phyloP scores from a whole-genome alignment of 2,888 invertebrate species.

The Drosophila pseudotalamancana region DNA sequence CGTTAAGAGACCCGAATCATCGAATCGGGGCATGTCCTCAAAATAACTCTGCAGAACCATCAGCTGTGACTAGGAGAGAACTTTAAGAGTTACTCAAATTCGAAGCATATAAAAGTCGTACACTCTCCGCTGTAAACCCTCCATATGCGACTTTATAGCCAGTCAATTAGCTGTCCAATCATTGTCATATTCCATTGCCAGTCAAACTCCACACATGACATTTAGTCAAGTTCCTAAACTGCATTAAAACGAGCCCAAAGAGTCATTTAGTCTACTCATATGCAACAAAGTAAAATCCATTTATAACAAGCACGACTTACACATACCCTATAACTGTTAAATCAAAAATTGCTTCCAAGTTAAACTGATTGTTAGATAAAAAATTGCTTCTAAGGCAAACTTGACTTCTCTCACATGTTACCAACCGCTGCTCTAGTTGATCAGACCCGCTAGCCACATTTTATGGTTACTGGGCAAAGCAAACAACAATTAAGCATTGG shows the following conservation, averaged over 20 bases:
- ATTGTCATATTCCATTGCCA: slow-evolving; percentile 9
- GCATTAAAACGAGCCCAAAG: not conserved
- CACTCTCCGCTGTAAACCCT: slow-evolving; percentile 8
- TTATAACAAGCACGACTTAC: not conserved
- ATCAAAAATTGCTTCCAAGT: too few relatives aligned
- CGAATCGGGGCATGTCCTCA: slow-evolving; percentile 1
- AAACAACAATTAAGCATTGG: slow-evolving; percentile 72
- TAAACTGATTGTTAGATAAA: too few relatives aligned
- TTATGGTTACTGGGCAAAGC: slow-evolving; percentile 22
- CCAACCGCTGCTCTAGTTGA: not conserved
- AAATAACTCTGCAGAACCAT: not conserved
- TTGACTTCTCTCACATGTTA: not conserved
- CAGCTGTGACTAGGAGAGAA: too few relatives aligned
- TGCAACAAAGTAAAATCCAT: not conserved
- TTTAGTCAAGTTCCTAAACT: slow-evolving; percentile 8
- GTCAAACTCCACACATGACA: slow-evolving; percentile 27
- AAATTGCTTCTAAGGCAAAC: too few relatives aligned
- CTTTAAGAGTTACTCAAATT: too few relatives aligned
- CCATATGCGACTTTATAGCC: not conserved
- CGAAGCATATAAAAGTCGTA: too few relatives aligned
- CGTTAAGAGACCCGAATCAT: not conserved
- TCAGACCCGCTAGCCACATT: not conserved
- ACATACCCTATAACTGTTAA: slow-evolving; percentile 7
- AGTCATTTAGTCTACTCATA: not conserved
- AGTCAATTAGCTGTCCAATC: slow-evolving; percentile 17